A percentile compares a stretch with the other conserved stretches of the same genome.
Conservation (phyloP, 2,888 invertebrate species). For the Ormyrus rosae region DNA sequence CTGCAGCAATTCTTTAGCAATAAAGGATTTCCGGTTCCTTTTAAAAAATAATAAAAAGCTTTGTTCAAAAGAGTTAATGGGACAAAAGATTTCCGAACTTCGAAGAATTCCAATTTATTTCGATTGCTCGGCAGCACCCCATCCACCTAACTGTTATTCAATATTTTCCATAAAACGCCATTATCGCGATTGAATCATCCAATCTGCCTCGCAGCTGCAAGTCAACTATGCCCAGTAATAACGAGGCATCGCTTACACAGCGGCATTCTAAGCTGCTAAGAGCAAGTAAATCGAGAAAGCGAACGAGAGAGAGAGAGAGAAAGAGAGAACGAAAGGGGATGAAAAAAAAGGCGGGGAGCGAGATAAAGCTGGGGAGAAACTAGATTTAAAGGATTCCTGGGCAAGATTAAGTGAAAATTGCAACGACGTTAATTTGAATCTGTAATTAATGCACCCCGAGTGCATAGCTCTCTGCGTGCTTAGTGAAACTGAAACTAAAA, state of each 20-base stretch:
- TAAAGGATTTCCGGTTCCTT: too few relatives aligned
- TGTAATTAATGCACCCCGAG: constrained; percentile 1
- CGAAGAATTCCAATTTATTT: neutral
- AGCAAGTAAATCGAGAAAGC: neutral
- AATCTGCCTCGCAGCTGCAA: constrained; percentile 13
- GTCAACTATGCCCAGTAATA: constrained; percentile 26
- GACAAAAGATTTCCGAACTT: neutral
- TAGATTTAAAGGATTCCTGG: neutral
- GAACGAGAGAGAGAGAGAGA: neutral
- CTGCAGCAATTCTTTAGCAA: too few relatives aligned
- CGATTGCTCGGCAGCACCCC: neutral
- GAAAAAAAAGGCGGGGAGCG: neutral
- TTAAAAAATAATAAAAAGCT: neutral
- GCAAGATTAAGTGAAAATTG: constrained; percentile 4
- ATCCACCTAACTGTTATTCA: constrained; percentile 23
- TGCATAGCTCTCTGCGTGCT: too few relatives aligned
- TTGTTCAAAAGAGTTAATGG: neutral
- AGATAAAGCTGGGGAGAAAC: neutral
- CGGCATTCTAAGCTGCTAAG: neutral
- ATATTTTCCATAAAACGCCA: constrained; percentile 34
- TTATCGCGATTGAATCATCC: constrained; percentile 42
- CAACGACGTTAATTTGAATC: constrained; percentile 6
- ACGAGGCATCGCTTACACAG: constrained; percentile 26
- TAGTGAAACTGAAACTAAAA: too few relatives aligned
- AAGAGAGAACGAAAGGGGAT: neutral